Percentiles rank a stretch among this genome's conserved stretches.
Evolutionary conservation across 2,113 vertebrate genomes (phyloP).

Genomic region (Pachypanchax playfairii): DNA sequence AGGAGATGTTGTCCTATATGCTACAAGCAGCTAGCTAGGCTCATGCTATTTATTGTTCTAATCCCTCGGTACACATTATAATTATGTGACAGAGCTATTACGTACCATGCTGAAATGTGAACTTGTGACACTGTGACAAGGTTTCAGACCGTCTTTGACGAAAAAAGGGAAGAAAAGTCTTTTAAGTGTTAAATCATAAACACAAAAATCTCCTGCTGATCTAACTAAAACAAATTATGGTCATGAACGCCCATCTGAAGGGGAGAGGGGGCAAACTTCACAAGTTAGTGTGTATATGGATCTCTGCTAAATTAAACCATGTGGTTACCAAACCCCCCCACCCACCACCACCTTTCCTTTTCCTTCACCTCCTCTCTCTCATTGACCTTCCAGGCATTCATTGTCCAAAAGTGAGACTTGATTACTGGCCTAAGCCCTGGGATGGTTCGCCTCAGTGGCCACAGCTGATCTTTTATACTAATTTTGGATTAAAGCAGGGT

Average conservation of each 20-base stretch:
- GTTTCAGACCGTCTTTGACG: constrained; percentile 35
- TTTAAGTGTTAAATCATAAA: constrained; percentile 60
- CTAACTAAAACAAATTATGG: constrained; percentile 48
- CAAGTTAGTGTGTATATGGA: constrained; percentile 22
- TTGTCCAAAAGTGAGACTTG: constrained; percentile 87
- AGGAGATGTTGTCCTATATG: constrained; percentile 65
- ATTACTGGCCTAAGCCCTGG: constrained; percentile 88
- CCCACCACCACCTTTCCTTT: constrained; percentile 48
- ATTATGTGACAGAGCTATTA: constrained; percentile 64
- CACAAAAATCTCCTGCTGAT: constrained; percentile 31
- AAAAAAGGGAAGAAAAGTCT: constrained; percentile 52
- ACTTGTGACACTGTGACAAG: constrained; percentile 36
- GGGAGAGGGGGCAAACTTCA: constrained; percentile 17
- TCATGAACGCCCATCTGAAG: constrained; percentile 11
- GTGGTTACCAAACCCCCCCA: constrained; percentile 62
- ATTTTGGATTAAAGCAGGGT: constrained; percentile 99
- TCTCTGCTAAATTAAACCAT: constrained; percentile 71
- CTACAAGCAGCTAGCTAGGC: constrained; percentile 55
- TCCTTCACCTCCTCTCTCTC: constrained; percentile 58
- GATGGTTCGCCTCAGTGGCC: constrained; percentile 86
- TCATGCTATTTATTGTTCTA: constrained; percentile 69
- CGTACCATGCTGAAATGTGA: constrained; percentile 44
- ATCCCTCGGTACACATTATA: constrained; percentile 70
- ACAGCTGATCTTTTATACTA: constrained; percentile 99
- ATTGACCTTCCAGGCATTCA: constrained; percentile 80